Base-by-base conservation (phyloP, 2,113 vertebrate species). In the Paradoxurus hermaphroditus region DNA sequence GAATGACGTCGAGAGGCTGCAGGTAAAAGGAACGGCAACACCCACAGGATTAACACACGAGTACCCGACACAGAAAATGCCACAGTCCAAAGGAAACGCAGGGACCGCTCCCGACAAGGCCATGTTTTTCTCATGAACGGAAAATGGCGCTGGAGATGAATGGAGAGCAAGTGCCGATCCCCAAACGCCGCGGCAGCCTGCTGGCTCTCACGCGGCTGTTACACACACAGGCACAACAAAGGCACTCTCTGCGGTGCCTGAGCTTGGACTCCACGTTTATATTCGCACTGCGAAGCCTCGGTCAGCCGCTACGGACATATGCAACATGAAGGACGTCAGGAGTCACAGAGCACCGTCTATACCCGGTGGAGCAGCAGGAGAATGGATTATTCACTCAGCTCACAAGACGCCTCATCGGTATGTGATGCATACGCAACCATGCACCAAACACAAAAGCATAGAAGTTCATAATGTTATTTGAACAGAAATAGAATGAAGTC, bases 1-100 rank as follows among this genome's bases (percentile, higher is more conserved):
- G 99, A 99, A 99, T 99, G 99, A 98, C 99, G 99, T 99, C 99
- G 99, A 99, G 99, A 99, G 98, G 99, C 99, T 99, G 99, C 98
- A 98, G 99, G 99, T 99, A 99, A 99, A 99, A 99, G 99, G 99
- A 99, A 99, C 98, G 99, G 99, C 98, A 99, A 99, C 98, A 99
- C 99, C 99, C 99, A 99, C 97, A 98, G 98, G 98, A 99, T 99
- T 99, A 99, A 99, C 99, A 99, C 98, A 99, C 97, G 98, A 98
- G 95, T 98, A 98, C 98, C 98, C 31, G 2, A 98, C 98, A 98
- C 98, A 98, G 97, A 97, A 98, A 98, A 98, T 95, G 98, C 98
- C 98, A 98, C 97, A 98, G 91, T 98, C 98, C 98, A 51, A 94
- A 98, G 98, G 97, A 95, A 97, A 98, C 97, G 97, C 77, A 86